Evolutionary conservation across 23 tunicate species (phyloP), one percentile per base, ranked within the genome.

Genomic region (Ciona savignyi): DNA sequence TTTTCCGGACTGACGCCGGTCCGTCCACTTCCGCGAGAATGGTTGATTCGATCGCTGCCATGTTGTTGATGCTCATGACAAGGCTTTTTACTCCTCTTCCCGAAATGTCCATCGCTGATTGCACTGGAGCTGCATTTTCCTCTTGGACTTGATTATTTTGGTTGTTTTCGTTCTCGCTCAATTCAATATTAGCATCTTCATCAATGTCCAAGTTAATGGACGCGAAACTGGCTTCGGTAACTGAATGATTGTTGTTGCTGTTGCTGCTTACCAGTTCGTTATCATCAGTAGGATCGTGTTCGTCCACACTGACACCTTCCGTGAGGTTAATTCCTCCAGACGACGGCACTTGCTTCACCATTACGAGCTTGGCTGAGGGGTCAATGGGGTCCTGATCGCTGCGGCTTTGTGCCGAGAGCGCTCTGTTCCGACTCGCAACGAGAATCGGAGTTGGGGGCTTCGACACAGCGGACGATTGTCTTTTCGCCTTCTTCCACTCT

Each of bases 191-290:
- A 6, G 56, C 56, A 42, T 42, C 56, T 42, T 42, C 56, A 42
- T 42, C 56, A 42, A 42, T 42, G 56, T 42, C 56, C 56, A 42
- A 42, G 56, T 42, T 42, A 15, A 42, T 42, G 15, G 56, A 42
- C 15, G 56, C 56, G 56, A 42, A 42, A 15, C 56, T 42, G 9
- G 56, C 9, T 25, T 68, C 35, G 23, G 4, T 68, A 6, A 68
- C 2, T 19, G 80, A 29, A 56, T 75, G 80, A 29, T 75, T 75
- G 33, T 74, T 74, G 64, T 75, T 75, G 33, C 21, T 63, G 27
- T 63, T 64, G 51, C 71, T 30, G 24, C 80, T 68, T 31, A 63
- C 22, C 4, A n/a, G n/a, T 42, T 9, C 9, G 56, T 9, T 6
- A 15, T 42, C 56, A 15, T 42, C 15, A 15, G 15, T 42, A 6